phyloP scores from a whole-genome alignment of 1,140 invertebrate genomes.

The Oryctes rhinoceros region DNA sequence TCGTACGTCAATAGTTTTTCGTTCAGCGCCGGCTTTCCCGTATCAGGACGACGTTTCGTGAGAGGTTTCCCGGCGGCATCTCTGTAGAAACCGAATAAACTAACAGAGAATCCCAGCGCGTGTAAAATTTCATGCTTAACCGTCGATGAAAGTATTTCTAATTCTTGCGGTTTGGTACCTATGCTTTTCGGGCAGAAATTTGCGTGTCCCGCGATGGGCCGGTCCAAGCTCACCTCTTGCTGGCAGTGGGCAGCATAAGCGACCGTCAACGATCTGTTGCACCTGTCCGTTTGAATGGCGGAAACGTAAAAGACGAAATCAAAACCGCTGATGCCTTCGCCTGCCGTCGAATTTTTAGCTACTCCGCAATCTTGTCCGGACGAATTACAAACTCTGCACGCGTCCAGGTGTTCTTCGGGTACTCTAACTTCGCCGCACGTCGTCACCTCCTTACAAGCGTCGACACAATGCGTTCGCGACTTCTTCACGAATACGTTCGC shows the following conservation, averaged over 20 bases:
- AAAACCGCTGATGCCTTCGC: constrained; percentile 78
- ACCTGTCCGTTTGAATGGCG: constrained; percentile 93
- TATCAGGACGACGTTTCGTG: constrained; percentile 81
- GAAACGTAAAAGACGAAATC: constrained; percentile 99
- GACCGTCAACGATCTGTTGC: constrained; percentile 88
- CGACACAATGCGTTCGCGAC: constrained; percentile 86
- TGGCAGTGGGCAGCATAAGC: constrained; percentile 99
- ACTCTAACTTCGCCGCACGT: constrained; percentile 95
- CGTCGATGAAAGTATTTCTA: constrained; percentile 92
- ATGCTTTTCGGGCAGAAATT: constrained; percentile 96
- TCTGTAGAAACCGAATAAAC: constrained; percentile 91
- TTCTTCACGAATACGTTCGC: constrained; percentile 84
- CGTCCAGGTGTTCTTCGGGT: constrained; percentile 91
- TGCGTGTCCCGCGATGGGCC: constrained; percentile 97
- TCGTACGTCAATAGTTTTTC: constrained; percentile 88
- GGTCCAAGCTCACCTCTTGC: constrained; percentile 90
- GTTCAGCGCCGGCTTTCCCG: constrained; percentile 88
- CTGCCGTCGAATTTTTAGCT: constrained; percentile 61
- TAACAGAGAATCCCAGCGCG: constrained; percentile 95
- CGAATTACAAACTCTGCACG: constrained; percentile 85
- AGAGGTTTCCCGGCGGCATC: constrained; percentile 87
- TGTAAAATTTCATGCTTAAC: constrained; percentile 99
- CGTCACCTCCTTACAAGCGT: constrained; percentile 82
- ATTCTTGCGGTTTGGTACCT: constrained; percentile 90
- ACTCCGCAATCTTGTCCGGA: constrained; percentile 81